Evolutionary conservation across 1,140 invertebrate genomes (phyloP), one percentile per base, ranked within the genome.

Genomic region (Ooceraea biroi): DNA sequence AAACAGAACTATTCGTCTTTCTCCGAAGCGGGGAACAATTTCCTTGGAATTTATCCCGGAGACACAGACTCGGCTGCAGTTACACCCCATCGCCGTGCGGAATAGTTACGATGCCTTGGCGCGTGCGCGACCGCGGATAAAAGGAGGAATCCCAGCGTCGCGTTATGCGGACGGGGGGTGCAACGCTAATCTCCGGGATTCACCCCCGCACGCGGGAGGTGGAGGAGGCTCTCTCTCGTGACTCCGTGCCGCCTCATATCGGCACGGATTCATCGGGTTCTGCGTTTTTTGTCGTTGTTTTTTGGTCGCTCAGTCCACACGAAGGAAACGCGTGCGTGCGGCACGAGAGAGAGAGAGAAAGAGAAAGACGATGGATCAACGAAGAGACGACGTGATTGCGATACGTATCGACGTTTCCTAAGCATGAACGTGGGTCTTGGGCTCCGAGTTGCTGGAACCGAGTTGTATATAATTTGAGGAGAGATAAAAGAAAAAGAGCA

Each of bases 1-100:
- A 88, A 88, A 86, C 78, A 88, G 61, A 89, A 89, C 88, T 89
- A 89, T 89, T 89, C 88, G 86, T 89, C 86, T 88, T 89, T 89
- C 85, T 78, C 86, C 60, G 41, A 7, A 36, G 36, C 2, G 36
- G 36, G 36, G 36, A 89, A 86, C 84, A 86, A 89, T 88, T 74
- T 80, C 78, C 73, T 83, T 71, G 87, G 87, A 88, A 88, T 89
- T 83, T 88, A 68, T 80, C 73, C 66, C 30, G 68, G 5, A 58
- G 48, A 71, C 58, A 52, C 36, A 7, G 36, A 36, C 80, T 52
- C 30, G 61, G 36, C 48, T 50, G 52, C 60, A 57, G 44, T 69
- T 72, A 63, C 55, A 44, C 52, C n/a, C n/a, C 36, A 7, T 36
- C 41, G 19, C 1, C 10, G 22, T 27, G 22, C 44, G 14, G 63